Conservation (phyloP, 2,797 vertebrate genomes). For the Lacerta agilis region DNA sequence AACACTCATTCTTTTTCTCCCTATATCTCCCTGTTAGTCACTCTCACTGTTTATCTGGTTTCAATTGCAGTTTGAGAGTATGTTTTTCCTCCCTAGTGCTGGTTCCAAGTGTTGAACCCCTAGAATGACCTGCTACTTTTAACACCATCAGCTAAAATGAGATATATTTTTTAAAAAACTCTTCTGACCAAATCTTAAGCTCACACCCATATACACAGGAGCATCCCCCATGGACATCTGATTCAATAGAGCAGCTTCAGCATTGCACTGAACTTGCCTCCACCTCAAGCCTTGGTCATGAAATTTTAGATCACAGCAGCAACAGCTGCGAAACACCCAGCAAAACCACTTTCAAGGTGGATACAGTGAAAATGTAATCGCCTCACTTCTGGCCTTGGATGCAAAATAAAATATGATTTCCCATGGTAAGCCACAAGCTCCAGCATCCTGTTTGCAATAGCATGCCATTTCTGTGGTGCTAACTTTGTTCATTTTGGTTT, state of each 20-base stretch:
- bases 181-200: neutral
- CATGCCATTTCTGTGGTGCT: conserved; percentile 49
- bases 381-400: neutral
- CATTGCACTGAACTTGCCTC: neutral
- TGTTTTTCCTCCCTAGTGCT: neutral
- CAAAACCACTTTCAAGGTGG: neutral
- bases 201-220: neutral
- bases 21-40: no score
- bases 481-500: conserved; percentile 68
- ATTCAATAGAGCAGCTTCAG: neutral
- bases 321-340: neutral
- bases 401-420: neutral
- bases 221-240: neutral
- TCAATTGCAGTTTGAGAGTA: neutral
- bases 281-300: no score
- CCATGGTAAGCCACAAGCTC: neutral
- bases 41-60: neutral
- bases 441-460: neutral
- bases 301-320: neutral
- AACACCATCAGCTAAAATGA: no score
- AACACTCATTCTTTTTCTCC: no score
- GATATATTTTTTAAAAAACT: no score
- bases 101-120: neutral
- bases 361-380: neutral
- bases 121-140: no score